Evolutionary conservation across 2,797 vertebrate species (phyloP).

Genomic region (Falco rusticolus): DNA sequence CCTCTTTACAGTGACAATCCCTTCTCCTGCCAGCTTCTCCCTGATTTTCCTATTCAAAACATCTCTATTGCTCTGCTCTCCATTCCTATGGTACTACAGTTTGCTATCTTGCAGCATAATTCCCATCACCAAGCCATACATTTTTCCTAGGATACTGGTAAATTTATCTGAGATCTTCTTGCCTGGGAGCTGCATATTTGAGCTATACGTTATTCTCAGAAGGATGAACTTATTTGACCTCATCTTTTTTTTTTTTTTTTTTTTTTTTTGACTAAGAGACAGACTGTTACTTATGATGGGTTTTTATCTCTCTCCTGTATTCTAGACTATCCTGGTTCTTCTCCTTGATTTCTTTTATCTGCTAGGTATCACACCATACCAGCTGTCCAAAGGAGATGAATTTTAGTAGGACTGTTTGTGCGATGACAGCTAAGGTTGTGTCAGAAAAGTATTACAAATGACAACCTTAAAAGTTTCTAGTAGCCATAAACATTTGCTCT

Average conservation of each 20-base stretch:
- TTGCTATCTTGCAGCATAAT: not conserved
- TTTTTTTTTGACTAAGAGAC: not conserved
- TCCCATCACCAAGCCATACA: not conserved
- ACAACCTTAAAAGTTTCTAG: not conserved
- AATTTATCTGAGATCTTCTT: constrained; percentile 10
- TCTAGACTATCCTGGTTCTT: not conserved
- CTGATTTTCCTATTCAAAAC: not conserved
- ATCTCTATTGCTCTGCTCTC: not conserved
- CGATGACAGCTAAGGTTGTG: not conserved
- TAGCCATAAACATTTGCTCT: not conserved
- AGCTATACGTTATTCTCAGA: not conserved
- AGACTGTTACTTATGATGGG: not conserved
- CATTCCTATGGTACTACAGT: not conserved
- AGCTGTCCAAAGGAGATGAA: constrained; percentile 7
- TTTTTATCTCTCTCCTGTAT: not conserved
- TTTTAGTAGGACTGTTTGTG: not conserved
- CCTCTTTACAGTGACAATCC: not conserved
- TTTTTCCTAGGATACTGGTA: not conserved
- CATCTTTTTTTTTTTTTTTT: not conserved
- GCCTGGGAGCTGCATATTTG: not conserved
- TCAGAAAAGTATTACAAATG: not conserved
- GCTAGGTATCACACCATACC: not conserved
- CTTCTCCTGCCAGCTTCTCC: not conserved
- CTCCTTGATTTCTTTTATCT: constrained; percentile 16
- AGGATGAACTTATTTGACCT: constrained; percentile 3